Conservation (phyloP, 2,113 vertebrate species). For the Heterocephalus glaber region DNA sequence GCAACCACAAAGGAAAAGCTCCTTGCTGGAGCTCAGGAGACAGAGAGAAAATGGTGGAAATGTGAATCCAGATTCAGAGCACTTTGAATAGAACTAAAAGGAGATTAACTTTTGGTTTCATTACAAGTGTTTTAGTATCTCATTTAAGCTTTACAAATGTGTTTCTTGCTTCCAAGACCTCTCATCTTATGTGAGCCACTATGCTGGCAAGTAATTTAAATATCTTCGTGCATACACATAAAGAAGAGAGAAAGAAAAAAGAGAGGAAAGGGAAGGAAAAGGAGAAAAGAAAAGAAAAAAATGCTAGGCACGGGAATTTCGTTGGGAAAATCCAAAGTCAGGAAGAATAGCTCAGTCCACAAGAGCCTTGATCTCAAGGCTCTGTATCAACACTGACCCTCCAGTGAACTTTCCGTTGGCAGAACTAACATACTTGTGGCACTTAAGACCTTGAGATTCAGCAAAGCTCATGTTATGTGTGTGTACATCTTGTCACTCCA, state of each 20-base stretch:
- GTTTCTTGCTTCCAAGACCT: background rate
- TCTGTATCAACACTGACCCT: no score
- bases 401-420: no score
- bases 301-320: background rate
- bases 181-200: background rate
- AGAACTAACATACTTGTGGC: background rate
- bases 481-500: background rate
- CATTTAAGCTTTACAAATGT: background rate
- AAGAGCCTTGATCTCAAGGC: background rate
- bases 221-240: background rate
- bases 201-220: conserved; percentile 26
- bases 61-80: background rate
- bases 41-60: background rate
- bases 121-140: background rate
- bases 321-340: conserved; percentile 19
- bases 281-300: background rate
- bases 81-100: background rate
- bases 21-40: background rate
- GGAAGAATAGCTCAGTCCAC: background rate
- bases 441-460: background rate
- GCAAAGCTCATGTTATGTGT: background rate
- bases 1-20: background rate
- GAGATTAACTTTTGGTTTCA: background rate
- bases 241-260: no score
- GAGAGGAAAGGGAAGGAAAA: no score